Percentiles rank a stretch among this genome's conserved stretches.
phyloP scores from a whole-genome alignment of 92 coral and sea anemone species.

The Ricordea florida region DNA sequence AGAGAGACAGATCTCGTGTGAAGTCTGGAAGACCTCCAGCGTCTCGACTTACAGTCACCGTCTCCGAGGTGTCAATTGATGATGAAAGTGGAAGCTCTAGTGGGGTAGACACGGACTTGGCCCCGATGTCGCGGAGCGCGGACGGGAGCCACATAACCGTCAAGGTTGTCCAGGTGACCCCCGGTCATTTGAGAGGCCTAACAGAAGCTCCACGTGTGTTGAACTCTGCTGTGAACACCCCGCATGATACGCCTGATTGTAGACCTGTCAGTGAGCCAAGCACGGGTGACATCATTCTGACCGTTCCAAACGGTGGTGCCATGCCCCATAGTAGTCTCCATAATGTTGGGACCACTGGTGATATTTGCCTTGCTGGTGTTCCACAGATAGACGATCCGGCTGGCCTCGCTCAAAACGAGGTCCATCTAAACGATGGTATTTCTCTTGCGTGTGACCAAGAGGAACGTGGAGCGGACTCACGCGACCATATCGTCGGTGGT shows the following conservation, averaged over 20 bases:
- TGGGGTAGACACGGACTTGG: slow-evolving; percentile 89
- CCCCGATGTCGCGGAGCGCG: slow-evolving; percentile 17
- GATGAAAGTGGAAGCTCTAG: slow-evolving; percentile 90
- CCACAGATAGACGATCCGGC: not conserved
- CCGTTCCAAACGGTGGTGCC: no score
- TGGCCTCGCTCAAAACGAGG: not conserved
- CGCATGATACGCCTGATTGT: no score
- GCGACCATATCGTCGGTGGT: no score
- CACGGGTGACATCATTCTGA: no score
- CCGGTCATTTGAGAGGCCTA: not conserved
- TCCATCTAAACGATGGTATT: not conserved
- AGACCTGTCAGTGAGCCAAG: no score
- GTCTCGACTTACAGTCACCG: slow-evolving; percentile 30
- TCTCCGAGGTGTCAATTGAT: slow-evolving; percentile 56
- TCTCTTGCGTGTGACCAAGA: not conserved
- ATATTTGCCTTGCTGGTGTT: not conserved
- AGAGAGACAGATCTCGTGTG: slow-evolving; percentile 57
- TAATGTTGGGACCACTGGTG: not conserved
- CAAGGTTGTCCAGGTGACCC: not conserved
- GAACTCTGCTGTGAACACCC: no score
- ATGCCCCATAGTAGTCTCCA: not conserved
- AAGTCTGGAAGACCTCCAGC: slow-evolving; percentile 13
- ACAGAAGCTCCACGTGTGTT: not conserved
- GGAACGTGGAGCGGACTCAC: no score
- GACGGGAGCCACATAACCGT: not conserved